phyloP scores from a whole-genome alignment of 2,797 vertebrate genomes.

The Gila robusta region DNA sequence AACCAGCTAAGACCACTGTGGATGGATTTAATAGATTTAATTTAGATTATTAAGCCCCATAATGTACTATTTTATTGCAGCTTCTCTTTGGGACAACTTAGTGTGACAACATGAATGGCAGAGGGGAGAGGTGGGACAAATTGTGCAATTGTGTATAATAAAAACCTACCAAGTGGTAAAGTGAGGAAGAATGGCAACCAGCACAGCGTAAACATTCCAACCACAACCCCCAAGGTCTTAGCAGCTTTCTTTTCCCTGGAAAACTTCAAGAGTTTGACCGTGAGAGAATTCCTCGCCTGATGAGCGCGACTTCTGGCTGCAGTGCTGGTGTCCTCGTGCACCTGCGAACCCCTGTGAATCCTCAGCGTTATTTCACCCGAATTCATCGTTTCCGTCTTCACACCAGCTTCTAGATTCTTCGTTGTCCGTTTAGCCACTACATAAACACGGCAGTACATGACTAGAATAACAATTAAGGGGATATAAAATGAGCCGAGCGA shows the following conservation, averaged over 20 bases:
- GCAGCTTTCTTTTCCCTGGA: slow-evolving; percentile 62
- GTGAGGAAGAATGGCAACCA: slow-evolving; percentile 65
- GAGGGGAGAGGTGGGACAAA: too few relatives aligned
- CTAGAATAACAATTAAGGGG: slow-evolving; percentile 59
- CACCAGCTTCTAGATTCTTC: slow-evolving; percentile 54
- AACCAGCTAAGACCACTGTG: too few relatives aligned
- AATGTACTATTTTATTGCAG: neutral
- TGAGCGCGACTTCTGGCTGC: slow-evolving; percentile 32
- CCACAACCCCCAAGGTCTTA: slow-evolving; percentile 63
- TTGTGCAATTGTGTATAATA: neutral
- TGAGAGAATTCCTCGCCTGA: slow-evolving; percentile 42
- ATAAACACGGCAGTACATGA: slow-evolving; percentile 63
- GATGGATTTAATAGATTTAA: neutral
- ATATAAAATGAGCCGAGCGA: slow-evolving; percentile 64
- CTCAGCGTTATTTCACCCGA: slow-evolving; percentile 54
- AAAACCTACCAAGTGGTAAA: slow-evolving; percentile 60
- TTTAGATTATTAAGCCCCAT: neutral
- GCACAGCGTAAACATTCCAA: slow-evolving; percentile 61
- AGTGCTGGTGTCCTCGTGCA: slow-evolving; percentile 36
- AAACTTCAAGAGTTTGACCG: slow-evolving; percentile 54
- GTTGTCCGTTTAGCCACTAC: slow-evolving; percentile 61
- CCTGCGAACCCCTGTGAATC: slow-evolving; percentile 57
- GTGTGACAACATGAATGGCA: too few relatives aligned
- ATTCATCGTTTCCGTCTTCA: slow-evolving; percentile 55
- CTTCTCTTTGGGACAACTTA: neutral